Base-by-base conservation (phyloP, 2,113 vertebrate species). In the Echinops telfairi region DNA sequence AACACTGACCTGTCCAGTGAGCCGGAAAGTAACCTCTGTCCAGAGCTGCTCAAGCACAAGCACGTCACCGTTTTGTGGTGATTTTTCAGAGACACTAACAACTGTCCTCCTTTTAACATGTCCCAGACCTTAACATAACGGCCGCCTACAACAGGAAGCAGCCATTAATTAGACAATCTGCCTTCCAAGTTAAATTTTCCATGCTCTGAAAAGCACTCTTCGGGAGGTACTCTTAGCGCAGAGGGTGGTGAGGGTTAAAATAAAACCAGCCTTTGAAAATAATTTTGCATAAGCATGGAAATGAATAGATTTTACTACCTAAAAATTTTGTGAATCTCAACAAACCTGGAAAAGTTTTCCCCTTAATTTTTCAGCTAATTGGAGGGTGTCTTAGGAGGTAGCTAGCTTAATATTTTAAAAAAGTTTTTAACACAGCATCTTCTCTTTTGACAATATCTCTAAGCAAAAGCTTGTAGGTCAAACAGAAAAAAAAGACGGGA, bases 41-140 rank as follows among this genome's bases (percentile, higher is more conserved):
- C 98, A 7, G 98, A 99, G 96, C 98, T 98, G 97, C 98, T 99
- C 90, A 99, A 98, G 97, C 98, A 99, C 85, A 99, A 98, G 94
- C 98, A 98, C 0, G 99, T 99, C 88, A 99, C 99, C 0, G 99
- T 99, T 98, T 99, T 99, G 97, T 99, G 99, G 94, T 99, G 99
- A 97, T 99, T 99, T 97, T 98, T 99, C 97, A 99, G 97, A 57
- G 99, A 99, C 78, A 99, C 99, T 4, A 99, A 97, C 64, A 99
- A 97, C 40, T 99, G 99, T 57, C 99, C 99, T 1, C 99, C 99
- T 98, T 99, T 99, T 0, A 99, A 97, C 85, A 99, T 94, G 97
- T 99, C 99, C 99, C 99, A 99, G 40, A 99, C 98, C 97, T 99
- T 99, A 85, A 99, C 98, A 22, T 99, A 99, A 1, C 99, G 99